Conservation (phyloP, 2,888 invertebrate genomes). For the Candidula unifasciata region DNA sequence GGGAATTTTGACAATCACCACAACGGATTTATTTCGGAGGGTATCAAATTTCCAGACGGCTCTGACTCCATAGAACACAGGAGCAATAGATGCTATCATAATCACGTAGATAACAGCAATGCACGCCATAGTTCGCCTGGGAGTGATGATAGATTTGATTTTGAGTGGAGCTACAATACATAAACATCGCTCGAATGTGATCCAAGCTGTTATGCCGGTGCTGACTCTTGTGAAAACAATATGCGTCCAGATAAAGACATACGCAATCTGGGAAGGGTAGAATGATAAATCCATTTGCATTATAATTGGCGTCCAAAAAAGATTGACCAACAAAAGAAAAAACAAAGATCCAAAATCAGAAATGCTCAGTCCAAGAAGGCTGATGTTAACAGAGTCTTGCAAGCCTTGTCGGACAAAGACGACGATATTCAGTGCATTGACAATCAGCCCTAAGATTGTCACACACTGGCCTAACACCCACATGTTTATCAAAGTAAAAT, state of each 20-base stretch:
- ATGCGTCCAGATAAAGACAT: slow-evolving; percentile 3
- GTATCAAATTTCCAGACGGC: not conserved
- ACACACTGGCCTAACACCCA: slow-evolving; percentile 10
- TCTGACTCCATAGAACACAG: slow-evolving; percentile 20
- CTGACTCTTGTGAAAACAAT: not conserved
- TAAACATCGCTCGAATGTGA: slow-evolving; percentile 1
- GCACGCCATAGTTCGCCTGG: not conserved
- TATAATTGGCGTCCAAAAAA: slow-evolving; percentile 1
- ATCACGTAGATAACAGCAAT: slow-evolving; percentile 20
- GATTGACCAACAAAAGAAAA: not conserved
- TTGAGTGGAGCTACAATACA: slow-evolving; percentile 4
- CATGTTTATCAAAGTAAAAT: slow-evolving; percentile 7
- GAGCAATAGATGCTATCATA: slow-evolving; percentile 13
- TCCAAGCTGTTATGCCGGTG: slow-evolving; percentile 1
- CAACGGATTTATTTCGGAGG: not conserved
- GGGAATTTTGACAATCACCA: not conserved
- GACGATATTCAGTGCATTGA: not conserved
- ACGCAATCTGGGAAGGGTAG: slow-evolving; percentile 5
- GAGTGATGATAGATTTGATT: no score
- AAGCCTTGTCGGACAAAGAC: no score
- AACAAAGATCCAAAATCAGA: no score
- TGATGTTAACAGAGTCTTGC: no score
- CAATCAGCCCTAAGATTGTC: not conserved
- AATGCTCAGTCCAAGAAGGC: no score
- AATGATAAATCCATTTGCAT: not conserved